phyloP scores from a whole-genome alignment of 2,797 vertebrate genomes.

The Pelochelys cantorii region DNA sequence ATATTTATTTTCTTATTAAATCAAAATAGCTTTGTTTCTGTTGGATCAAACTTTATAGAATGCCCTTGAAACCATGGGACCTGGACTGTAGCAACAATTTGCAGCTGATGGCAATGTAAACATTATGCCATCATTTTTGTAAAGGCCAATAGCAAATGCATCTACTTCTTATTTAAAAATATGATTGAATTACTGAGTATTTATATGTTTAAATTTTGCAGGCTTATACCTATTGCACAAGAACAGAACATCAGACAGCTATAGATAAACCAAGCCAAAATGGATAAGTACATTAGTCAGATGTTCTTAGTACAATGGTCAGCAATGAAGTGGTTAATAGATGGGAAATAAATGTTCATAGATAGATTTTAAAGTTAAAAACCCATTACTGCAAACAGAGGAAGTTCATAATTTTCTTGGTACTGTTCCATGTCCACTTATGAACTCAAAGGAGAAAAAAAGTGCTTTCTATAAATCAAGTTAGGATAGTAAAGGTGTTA shows the following conservation, averaged over 20 bases:
- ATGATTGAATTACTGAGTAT: neutral
- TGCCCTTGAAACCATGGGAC: constrained; percentile 57
- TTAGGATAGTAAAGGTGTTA: neutral
- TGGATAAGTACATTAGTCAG: rapidly evolving
- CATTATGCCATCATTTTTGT: constrained; percentile 57
- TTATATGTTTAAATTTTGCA: neutral
- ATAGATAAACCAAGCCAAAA: neutral
- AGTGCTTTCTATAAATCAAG: neutral
- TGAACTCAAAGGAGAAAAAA: neutral
- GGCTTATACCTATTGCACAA: neutral
- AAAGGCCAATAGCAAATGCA: constrained; percentile 50
- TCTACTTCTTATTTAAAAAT: constrained; percentile 27
- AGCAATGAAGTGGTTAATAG: neutral
- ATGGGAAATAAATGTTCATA: neutral
- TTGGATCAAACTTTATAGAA: constrained; percentile 58
- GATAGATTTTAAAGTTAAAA: neutral
- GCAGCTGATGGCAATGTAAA: constrained; percentile 30
- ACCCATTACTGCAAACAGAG: neutral
- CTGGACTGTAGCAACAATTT: constrained; percentile 41
- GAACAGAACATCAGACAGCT: neutral
- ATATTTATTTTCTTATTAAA: constrained; percentile 77
- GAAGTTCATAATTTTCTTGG: neutral
- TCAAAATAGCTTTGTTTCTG: constrained; percentile 66
- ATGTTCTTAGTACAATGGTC: neutral
- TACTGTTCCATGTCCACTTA: neutral